Base-by-base conservation (phyloP, 92 coral and sea anemone genomes). In the Zoanthus gigantus region DNA sequence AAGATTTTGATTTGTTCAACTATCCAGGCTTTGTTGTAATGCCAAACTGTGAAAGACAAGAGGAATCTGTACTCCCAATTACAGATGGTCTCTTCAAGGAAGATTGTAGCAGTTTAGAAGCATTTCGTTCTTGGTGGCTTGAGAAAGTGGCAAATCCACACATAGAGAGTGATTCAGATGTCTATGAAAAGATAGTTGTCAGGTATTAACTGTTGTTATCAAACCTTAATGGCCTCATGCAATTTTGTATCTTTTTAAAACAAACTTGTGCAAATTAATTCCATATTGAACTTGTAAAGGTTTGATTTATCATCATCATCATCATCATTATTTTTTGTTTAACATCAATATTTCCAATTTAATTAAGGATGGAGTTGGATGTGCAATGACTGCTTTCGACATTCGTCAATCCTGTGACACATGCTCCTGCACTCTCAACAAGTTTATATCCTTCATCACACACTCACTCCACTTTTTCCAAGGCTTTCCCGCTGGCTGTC, bases 11-110 rank as follows among this genome's bases (percentile, higher is more conserved):
- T 4, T 4, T 72, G 9, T 88, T 74, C 54, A 17, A 65, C 1
- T 71, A 47, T 74, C 94, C 94, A 53, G 94, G 92, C 13, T 91
- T 88, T 84, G 92, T 91, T 3, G 94, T 77, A 2, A 83, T 91
- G 94, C 94, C 94, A 17, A 91, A 91, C 37, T 88, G 94, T 61
- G 46, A 2, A 12, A 63, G 30, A 80, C 85, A 75, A 5, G 1
- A 0, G 3, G 73, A 10, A 16, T 29, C 74, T 1, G 5, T 50
- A 0, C 53, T 29, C n/a, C 32, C 87, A 37, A 16, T 4, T 16
- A 47, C 65, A 2, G 74, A 73, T 63, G 90, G 58, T 9, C 61
- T 92, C 53, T 92, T 76, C 54, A 13, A 47, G 61, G 91, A 89
- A 42, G 94, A 92, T 65, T 89, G 92, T 72, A 15, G 1, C 9